A percentile compares a stretch with the other conserved stretches of the same genome.
Conservation (phyloP, 2,113 vertebrate species). For the Oceanites oceanicus region DNA sequence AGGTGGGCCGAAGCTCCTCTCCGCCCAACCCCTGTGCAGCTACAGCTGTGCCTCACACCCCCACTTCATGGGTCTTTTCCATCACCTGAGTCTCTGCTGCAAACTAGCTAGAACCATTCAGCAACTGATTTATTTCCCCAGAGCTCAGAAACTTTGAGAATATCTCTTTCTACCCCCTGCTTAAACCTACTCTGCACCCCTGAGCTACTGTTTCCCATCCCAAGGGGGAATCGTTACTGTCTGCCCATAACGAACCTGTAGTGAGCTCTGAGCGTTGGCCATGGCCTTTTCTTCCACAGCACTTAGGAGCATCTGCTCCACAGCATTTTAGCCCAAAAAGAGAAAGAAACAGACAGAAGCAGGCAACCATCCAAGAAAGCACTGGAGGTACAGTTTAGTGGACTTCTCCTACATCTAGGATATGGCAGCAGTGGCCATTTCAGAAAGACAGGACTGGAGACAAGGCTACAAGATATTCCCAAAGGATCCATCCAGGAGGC, state of each 20-base stretch:
- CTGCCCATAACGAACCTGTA: neutral
- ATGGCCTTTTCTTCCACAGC: neutral
- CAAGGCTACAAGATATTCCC: fast-evolving
- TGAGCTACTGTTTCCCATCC: neutral
- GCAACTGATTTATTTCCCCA: neutral
- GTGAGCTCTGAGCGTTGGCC: neutral
- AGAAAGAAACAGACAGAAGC: neutral
- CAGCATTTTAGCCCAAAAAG: neutral
- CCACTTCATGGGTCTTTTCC: neutral
- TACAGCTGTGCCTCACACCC: neutral
- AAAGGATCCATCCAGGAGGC: too few relatives aligned
- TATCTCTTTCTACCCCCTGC: neutral
- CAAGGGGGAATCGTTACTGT: neutral
- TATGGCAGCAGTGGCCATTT: neutral
- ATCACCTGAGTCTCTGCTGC: neutral
- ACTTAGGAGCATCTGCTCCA: neutral
- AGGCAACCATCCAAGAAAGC: neutral
- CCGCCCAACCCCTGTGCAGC: neutral
- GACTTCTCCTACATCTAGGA: neutral
- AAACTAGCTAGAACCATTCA: neutral
- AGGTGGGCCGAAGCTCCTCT: neutral
- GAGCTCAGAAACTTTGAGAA: neutral
- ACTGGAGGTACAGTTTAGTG: neutral
- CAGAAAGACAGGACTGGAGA: neutral
- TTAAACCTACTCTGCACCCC: neutral